phyloP scores from a whole-genome alignment of 2,797 vertebrate genomes.

The Poecile montanus region DNA sequence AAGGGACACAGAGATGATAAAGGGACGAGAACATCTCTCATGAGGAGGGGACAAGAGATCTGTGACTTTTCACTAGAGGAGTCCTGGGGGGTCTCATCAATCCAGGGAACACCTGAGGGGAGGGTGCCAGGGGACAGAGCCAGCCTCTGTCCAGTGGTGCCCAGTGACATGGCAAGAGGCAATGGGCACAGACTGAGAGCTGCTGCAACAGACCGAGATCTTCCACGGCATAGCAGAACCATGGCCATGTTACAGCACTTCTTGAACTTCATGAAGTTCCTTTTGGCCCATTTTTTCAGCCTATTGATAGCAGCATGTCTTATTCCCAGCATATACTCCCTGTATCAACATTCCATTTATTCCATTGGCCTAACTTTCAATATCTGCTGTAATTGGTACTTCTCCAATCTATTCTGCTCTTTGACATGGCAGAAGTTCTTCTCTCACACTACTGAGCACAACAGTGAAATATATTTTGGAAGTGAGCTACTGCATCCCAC shows the following conservation, averaged over 20 bases:
- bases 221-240: too few species aligned
- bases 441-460: fast-evolving
- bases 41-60: not conserved
- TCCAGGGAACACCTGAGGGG: not conserved
- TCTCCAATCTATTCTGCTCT: not conserved
- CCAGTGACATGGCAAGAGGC: not conserved
- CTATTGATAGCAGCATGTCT: not conserved
- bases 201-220: not conserved
- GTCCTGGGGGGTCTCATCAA: not conserved
- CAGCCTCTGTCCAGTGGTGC: not conserved
- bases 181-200: not conserved
- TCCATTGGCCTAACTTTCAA: not conserved
- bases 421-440: not conserved
- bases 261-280: not conserved
- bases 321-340: not conserved
- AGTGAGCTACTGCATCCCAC: not conserved
- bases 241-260: fast-evolving
- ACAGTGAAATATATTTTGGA: not conserved
- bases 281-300: not conserved
- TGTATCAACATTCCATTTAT: fast-evolving
- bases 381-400: not conserved
- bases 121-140: not conserved
- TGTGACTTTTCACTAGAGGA: not conserved
- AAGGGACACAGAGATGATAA: not conserved
- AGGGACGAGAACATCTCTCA: not conserved